phyloP scores from a whole-genome alignment of 2,888 invertebrate genomes.

The Eupithecia centaureata region DNA sequence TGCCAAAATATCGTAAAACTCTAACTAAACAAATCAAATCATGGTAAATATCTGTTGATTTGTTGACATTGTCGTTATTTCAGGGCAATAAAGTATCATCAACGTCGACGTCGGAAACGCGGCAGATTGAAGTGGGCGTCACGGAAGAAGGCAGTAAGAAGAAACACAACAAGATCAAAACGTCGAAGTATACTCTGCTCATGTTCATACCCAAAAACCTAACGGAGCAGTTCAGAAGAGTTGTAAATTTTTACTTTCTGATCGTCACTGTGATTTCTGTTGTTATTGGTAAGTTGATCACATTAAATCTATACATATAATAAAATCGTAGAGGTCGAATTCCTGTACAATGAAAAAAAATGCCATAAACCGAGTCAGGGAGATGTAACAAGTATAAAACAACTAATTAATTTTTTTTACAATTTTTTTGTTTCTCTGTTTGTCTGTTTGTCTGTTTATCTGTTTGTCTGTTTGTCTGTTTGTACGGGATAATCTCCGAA shows the following conservation, averaged over 20 bases:
- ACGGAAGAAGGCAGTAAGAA: slow-evolving; percentile 63
- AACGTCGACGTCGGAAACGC: slow-evolving; percentile 75
- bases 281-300: slow-evolving; percentile 80
- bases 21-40: too few relatives aligned
- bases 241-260: slow-evolving; percentile 94
- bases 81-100: slow-evolving; percentile 86
- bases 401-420: too few relatives aligned
- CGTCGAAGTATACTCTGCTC: slow-evolving; percentile 89
- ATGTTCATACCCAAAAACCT: slow-evolving; percentile 93
- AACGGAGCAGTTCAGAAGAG: slow-evolving; percentile 91
- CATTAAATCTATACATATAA: not conserved
- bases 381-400: too few relatives aligned
- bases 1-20: too few relatives aligned
- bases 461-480: too few relatives aligned
- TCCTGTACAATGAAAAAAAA: too few relatives aligned
- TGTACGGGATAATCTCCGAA: too few relatives aligned
- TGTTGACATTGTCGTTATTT: not conserved
- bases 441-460: too few relatives aligned
- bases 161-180: slow-evolving; percentile 84
- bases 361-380: too few relatives aligned
- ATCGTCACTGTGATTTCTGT: slow-evolving; percentile 88
- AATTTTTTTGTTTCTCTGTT: too few relatives aligned
- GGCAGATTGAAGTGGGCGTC: slow-evolving; percentile 85
- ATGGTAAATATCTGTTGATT: too few relatives aligned
- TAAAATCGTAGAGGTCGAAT: too few relatives aligned